Percentiles rank a stretch among this genome's conserved stretches.
Conservation (phyloP, 2,113 vertebrate genomes). For the Charina bottae region DNA sequence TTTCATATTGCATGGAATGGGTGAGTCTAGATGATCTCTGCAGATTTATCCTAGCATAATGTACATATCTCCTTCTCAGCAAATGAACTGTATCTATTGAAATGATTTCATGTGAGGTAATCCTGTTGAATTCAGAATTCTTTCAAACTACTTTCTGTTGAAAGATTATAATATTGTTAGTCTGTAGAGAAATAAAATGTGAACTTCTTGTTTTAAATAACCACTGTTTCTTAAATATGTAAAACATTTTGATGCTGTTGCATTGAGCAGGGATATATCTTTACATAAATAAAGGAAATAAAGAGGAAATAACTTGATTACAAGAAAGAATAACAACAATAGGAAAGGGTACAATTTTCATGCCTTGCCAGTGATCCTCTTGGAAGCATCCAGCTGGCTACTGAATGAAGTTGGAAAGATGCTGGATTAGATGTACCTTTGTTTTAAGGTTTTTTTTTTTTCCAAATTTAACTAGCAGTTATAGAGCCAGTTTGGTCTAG, state of each 20-base stretch:
- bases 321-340: background rate
- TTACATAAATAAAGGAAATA: background rate
- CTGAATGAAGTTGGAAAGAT: background rate
- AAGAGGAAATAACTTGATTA: background rate
- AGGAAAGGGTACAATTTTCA: background rate
- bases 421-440: background rate
- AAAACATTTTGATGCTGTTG: background rate
- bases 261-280: background rate
- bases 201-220: constrained; percentile 11
- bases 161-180: background rate
- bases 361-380: background rate
- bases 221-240: background rate
- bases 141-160: background rate
- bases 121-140: background rate
- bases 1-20: background rate
- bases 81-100: background rate
- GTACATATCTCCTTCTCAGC: background rate
- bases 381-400: background rate
- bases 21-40: background rate
- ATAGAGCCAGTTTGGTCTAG: too few species aligned
- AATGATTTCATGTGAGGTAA: background rate
- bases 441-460: background rate
- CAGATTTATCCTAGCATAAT: background rate
- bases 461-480: background rate
- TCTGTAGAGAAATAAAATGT: background rate